Evolutionary conservation across 2,797 vertebrate genomes (phyloP), one percentile per base, ranked within the genome.

Genomic region (Gymnothorax javanicus): DNA sequence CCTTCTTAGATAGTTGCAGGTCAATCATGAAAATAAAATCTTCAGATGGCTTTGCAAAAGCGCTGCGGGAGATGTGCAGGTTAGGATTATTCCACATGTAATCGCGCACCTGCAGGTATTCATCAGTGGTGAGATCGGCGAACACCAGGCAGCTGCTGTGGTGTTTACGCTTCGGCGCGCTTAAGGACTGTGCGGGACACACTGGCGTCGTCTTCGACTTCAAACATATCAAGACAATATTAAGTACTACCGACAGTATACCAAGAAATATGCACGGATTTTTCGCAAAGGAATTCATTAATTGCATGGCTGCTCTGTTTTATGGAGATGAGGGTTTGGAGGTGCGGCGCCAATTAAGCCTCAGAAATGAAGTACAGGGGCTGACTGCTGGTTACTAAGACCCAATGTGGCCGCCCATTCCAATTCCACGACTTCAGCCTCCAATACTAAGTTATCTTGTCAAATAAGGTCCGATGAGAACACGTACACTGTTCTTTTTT

Each of bases 21-120:
- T 97, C 97, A 43, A 99, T 95, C 0, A 96, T 91, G 89, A 97
- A 97, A 75, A 99, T 56, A 57, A 95, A 97, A 87, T 97, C 97
- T 12, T 96, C 93, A 0, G 92, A 94, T 0, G 97, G 95, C 0
- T 84, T 89, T 6, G 97, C 95, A 0, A 84, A 52, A 2, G 91
- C 93, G 1, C 90, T 93, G 2, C 89, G 96, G 6, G 96, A 96
- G 87, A 99, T 93, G 4, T 88, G 87, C 83, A 95, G 84, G 7
- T 91, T 92, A 7, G 95, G 94, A 57, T 89, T 90, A 0, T 59
- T 81, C 84, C 92, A 94, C 94, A 99, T 95, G 90, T 96, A 98
- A 83, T 88, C 89, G 86, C 96, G 93, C 87, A 97, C 97, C 13
- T 92, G 90, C 0, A 0, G 7, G 91, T 97, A 94, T 92, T 98